phyloP scores from a whole-genome alignment of 2,888 invertebrate genomes.

The Neocrepidodera transversa region DNA sequence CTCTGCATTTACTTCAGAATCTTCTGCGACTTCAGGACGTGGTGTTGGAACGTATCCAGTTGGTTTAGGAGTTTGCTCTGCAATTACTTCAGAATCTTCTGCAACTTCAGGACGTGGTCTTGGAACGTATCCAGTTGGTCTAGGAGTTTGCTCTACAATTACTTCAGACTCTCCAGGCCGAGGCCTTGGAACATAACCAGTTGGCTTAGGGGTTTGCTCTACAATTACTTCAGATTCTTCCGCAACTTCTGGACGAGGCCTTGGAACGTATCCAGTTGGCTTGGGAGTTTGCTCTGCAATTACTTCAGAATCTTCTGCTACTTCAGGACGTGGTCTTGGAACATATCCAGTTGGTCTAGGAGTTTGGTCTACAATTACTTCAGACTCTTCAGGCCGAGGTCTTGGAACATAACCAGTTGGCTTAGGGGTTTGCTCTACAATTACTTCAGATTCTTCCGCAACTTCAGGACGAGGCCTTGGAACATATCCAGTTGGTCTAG shows the following conservation, averaged over 20 bases:
- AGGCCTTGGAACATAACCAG: background rate
- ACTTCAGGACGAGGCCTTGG: too few species aligned
- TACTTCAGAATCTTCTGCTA: too few species aligned
- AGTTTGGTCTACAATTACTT: background rate
- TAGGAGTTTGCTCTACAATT: background rate
- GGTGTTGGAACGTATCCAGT: background rate
- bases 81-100: background rate
- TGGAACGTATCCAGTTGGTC: background rate
- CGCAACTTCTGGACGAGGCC: too few species aligned
- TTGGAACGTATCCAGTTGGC: too few species aligned
- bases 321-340: background rate
- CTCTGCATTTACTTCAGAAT: background rate
- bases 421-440: too few species aligned
- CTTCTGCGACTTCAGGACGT: too few species aligned
- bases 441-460: too few species aligned
- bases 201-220: background rate
- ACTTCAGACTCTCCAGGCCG: background rate
- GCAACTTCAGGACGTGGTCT: background rate
- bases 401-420: too few species aligned
- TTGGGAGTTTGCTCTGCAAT: too few species aligned
- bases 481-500: background rate
- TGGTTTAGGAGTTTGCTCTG: background rate
- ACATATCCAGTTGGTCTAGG: background rate
- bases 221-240: too few species aligned
- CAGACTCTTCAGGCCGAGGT: too few species aligned